phyloP scores from a whole-genome alignment of 2,797 vertebrate species.

The Cossypha niveicapilla region DNA sequence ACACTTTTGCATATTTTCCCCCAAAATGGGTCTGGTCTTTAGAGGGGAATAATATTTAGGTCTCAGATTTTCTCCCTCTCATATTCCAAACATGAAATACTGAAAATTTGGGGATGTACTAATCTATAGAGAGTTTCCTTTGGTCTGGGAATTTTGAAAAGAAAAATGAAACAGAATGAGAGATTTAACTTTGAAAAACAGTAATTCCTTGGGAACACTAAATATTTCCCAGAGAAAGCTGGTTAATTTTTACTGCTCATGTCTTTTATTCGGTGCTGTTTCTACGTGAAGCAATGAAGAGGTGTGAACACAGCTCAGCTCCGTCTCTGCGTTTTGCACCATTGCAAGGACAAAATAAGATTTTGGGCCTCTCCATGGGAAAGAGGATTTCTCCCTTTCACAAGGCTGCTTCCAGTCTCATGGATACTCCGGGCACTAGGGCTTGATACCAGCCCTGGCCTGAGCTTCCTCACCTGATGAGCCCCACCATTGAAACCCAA shows the following conservation, averaged over 20 bases:
- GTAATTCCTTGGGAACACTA: conserved; percentile 19
- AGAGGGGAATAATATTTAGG: conserved; percentile 60
- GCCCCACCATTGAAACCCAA: not conserved
- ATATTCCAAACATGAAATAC: conserved; percentile 50
- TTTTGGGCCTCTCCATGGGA: not conserved
- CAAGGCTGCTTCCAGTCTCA: not conserved
- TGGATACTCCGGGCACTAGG: not conserved
- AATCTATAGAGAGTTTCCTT: conserved; percentile 33
- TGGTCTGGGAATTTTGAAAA: conserved; percentile 44
- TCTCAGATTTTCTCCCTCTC: conserved; percentile 57
- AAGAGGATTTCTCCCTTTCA: not conserved
- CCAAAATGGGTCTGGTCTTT: conserved; percentile 69
- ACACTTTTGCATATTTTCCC: conserved; percentile 58
- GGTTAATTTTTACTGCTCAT: not conserved
- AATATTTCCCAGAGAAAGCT: conserved; percentile 16
- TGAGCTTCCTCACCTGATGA: not conserved
- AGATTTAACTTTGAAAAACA: conserved; percentile 40
- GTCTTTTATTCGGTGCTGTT: not conserved
- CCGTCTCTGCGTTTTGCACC: not conserved
- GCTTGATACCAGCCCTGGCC: not conserved
- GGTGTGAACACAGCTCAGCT: not conserved
- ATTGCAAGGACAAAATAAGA: not conserved
- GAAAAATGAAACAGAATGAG: conserved; percentile 57
- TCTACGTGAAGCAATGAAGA: not conserved
- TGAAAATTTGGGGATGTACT: conserved; percentile 7